phyloP scores from a whole-genome alignment of 2,888 invertebrate genomes.

The Phorcus lineatus region DNA sequence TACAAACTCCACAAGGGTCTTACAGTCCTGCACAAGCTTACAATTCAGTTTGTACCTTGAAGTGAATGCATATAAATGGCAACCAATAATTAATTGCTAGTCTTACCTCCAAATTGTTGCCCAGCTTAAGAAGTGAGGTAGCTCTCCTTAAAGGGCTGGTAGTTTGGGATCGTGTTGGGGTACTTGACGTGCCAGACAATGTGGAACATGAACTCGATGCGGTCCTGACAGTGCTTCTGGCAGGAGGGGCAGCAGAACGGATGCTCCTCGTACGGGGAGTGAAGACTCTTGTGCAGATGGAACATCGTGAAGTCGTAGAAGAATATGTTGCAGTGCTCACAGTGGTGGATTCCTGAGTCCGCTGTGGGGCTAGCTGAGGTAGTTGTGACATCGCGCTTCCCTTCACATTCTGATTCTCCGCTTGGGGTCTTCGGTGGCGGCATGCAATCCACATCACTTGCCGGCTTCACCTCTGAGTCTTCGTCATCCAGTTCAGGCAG shows the following conservation, averaged over 20 bases:
- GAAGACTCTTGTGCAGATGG: constrained; percentile 68
- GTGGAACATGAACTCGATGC: constrained; percentile 71
- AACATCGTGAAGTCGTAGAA: constrained; percentile 71
- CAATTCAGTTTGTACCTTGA: too few relatives aligned
- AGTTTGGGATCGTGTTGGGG: constrained; percentile 70
- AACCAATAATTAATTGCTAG: too few relatives aligned
- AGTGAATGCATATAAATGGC: too few relatives aligned
- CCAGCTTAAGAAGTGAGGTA: constrained; percentile 47
- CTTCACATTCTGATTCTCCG: constrained; percentile 63
- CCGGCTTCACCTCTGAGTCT: constrained; percentile 39
- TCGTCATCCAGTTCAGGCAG: constrained; percentile 54
- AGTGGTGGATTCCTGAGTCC: constrained; percentile 68
- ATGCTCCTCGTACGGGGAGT: constrained; percentile 63
- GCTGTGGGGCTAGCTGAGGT: constrained; percentile 62
- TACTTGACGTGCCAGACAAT: constrained; percentile 71
- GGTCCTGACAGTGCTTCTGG: constrained; percentile 67
- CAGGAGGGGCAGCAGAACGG: constrained; percentile 69
- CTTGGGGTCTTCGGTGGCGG: constrained; percentile 50
- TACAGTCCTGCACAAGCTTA: too few relatives aligned
- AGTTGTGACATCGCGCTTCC: constrained; percentile 64
- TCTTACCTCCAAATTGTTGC: too few relatives aligned
- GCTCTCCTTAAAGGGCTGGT: constrained; percentile 66
- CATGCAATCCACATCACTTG: constrained; percentile 50
- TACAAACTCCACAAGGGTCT: too few relatives aligned
- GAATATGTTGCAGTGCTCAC: constrained; percentile 68